Evolutionary conservation across 2,797 vertebrate genomes (phyloP), one percentile per base, ranked within the genome.

Genomic region (Syncerus caffer): DNA sequence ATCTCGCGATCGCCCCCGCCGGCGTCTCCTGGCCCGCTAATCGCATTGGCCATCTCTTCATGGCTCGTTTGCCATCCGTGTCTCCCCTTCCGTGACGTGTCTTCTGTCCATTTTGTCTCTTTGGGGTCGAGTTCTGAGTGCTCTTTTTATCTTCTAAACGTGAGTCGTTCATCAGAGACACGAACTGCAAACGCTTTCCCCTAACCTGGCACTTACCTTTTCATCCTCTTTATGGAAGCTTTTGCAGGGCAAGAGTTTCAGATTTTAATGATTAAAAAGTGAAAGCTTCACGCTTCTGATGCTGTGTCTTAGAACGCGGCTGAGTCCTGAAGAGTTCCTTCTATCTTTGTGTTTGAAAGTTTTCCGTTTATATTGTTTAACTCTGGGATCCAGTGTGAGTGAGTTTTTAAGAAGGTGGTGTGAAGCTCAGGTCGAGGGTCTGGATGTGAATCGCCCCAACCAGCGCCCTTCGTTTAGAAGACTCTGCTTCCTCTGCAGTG

Each of bases 31-130:
- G 4, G 6, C 27, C 17, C 8, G 14, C 8, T 1, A 10, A 11
- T 27, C 4, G 0, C 0, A 0, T 4, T 12, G 45, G 53, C 11
- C 7, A 2, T 5, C 13, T 4, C 53, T 21, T 1, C 1, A 0
- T 0, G 29, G 9, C 31, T 6, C 19, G 5, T 1, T 7, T 4
- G 21, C 9, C 21, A 1, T 2, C 42, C 6, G 0, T 0, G 29
- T n/a, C 38, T 17, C 60, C 42, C 11, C 23, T 15, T 2, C 11
- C 4, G 1, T 4, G 42, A 6, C 19, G 0, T 2, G 6, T 31
- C 17, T 51, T 8, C 34, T 31, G 27, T 19, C 55, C 9, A 1
- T 2, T 15, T 19, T 11, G 42, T 6, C 21, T 31, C n/a, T 1
- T 16, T 50, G 11, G 31, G 0, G 7, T 17, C 2, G 2, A 23